Evolutionary conservation across 2,797 vertebrate genomes (phyloP).

Genomic region (Vespertilio murinus): DNA sequence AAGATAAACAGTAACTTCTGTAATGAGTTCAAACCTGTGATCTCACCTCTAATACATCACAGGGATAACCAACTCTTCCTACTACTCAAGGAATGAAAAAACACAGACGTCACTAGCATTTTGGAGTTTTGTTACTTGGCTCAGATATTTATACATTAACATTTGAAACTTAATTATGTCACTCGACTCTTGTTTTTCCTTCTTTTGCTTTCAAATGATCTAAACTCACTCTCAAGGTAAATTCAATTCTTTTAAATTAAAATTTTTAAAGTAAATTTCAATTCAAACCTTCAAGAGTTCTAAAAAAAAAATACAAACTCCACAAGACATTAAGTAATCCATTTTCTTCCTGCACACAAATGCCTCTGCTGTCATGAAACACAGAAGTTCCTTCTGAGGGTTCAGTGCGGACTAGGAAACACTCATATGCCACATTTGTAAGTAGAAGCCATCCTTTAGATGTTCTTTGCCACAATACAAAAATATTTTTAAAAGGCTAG

Average conservation of each 20-base stretch:
- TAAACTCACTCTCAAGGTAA: constrained; percentile 33
- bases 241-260: neutral
- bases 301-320: neutral
- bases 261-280: neutral
- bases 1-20: neutral
- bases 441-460: neutral
- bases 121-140: neutral
- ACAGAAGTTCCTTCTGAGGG: neutral
- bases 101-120: neutral
- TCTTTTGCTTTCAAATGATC: constrained; percentile 38
- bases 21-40: neutral
- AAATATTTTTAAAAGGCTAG: constrained; percentile 8
- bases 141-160: neutral
- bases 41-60: neutral
- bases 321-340: neutral
- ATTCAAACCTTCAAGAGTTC: neutral
- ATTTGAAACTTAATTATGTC: neutral
- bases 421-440: neutral
- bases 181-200: neutral
- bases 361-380: neutral
- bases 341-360: neutral
- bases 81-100: constrained; percentile 22
- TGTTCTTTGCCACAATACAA: neutral
- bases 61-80: neutral
- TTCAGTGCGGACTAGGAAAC: neutral